Conservation (phyloP, 2,113 vertebrate genomes). For the Rallus limicola region DNA sequence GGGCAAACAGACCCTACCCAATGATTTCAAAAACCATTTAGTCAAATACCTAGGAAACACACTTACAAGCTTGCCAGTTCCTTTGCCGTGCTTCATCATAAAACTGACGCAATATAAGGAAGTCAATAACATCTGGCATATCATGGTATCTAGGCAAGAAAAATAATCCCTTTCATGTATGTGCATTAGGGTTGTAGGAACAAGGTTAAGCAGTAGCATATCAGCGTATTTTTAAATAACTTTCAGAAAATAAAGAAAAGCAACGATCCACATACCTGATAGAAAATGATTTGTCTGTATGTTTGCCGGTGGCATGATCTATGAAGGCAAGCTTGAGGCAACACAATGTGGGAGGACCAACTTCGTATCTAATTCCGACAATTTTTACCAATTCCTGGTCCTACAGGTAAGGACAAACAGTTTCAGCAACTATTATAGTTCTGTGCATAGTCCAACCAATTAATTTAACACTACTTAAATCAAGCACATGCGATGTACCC, state of each 20-base stretch:
- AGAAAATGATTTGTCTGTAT: slow-evolving; percentile 91
- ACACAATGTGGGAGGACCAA: slow-evolving; percentile 93
- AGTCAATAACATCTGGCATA: slow-evolving; percentile 98
- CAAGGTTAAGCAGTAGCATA: not conserved
- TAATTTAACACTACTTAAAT: not conserved
- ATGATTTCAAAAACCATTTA: not conserved
- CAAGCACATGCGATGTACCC: not conserved
- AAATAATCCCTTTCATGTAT: not conserved
- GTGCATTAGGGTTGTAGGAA: not conserved
- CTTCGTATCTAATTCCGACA: slow-evolving; percentile 93
- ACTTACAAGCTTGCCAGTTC: slow-evolving; percentile 91
- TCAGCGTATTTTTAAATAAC: not conserved
- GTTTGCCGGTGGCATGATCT: slow-evolving; percentile 88
- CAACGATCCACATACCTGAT: slow-evolving; percentile 83
- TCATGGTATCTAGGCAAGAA: slow-evolving; percentile 88
- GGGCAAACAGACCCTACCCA: not conserved
- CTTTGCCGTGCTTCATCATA: slow-evolving; percentile 91
- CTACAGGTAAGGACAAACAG: slow-evolving; percentile 67
- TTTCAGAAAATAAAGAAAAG: not conserved
- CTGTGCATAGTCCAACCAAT: not conserved
- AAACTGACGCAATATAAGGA: slow-evolving; percentile 93
- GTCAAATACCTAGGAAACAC: not conserved
- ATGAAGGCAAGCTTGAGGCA: slow-evolving; percentile 95
- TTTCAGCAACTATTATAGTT: not conserved
- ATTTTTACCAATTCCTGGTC: slow-evolving; percentile 99